phyloP scores from a whole-genome alignment of 2,113 vertebrate genomes.

The Antechinus flavipes region DNA sequence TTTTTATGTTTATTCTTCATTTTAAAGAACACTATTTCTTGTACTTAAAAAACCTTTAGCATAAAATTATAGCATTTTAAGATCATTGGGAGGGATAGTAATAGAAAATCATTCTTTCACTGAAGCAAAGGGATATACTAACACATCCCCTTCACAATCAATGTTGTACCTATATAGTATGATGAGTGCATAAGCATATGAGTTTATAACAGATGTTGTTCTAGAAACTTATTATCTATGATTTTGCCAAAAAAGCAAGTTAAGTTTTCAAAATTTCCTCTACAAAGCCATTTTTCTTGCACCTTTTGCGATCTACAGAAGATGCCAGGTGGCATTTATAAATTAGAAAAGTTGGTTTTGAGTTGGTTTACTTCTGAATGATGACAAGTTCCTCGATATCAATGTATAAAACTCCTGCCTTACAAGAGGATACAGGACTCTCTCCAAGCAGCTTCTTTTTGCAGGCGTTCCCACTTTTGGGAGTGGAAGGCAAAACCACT shows the following conservation, averaged over 20 bases:
- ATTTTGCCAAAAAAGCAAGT: slow-evolving; percentile 31
- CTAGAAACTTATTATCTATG: slow-evolving; percentile 38
- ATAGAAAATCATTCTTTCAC: background rate
- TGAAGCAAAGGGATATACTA: background rate
- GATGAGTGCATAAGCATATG: background rate
- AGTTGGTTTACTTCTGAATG: slow-evolving; percentile 1
- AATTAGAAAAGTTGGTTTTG: slow-evolving; percentile 15
- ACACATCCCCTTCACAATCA: background rate
- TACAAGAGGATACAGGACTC: background rate
- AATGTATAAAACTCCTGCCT: slow-evolving; percentile 11
- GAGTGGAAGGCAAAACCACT: background rate
- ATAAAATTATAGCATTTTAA: background rate
- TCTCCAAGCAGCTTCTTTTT: slow-evolving; percentile 24
- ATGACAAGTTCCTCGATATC: background rate
- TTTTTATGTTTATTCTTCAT: background rate
- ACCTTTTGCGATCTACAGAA: background rate
- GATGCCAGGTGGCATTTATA: slow-evolving; percentile 51
- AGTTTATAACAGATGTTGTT: slow-evolving; percentile 8
- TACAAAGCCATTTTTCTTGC: slow-evolving; percentile 44
- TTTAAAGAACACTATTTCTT: background rate
- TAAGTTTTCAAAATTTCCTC: slow-evolving; percentile 56
- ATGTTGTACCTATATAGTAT: background rate
- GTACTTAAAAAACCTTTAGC: background rate
- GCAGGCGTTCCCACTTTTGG: slow-evolving; percentile 29
- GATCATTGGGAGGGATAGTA: background rate